A percentile compares a stretch with the other conserved stretches of the same genome.
These are phyloP conservation scores for Poeciliopsis turrubarensis DNA, from an alignment of 2,113 vertebrate species.

Conservation along the genomic window DNA sequence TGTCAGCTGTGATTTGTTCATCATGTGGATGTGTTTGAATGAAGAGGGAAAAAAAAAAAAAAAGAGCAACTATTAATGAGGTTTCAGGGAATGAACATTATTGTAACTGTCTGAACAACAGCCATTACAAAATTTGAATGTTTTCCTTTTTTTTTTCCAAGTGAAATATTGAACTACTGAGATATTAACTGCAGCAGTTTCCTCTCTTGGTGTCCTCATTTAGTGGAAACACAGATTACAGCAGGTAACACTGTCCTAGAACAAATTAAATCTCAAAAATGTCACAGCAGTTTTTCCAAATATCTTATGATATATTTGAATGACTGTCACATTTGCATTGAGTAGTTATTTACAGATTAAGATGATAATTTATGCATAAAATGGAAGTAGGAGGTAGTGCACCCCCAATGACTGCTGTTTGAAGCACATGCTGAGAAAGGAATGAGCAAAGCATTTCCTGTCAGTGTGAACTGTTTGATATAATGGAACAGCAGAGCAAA, in stretches of 20 bases:
- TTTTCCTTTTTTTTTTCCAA: background rate
- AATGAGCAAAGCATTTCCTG: too few relatives aligned
- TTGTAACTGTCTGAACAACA: background rate
- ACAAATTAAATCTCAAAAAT: background rate
- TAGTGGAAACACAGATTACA: background rate
- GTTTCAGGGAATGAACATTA: slow-evolving; percentile 1
- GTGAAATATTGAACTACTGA: background rate
- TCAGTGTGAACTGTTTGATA: too few relatives aligned
- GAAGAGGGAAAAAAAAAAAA: background rate
- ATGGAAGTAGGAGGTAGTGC: too few relatives aligned
- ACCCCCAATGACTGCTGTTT: too few relatives aligned
- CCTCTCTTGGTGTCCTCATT: background rate
- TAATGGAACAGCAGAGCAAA: too few relatives aligned
- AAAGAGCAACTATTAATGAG: slow-evolving; percentile 1
- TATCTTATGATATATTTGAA: too few relatives aligned
- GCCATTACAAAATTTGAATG: background rate
- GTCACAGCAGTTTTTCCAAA: too few relatives aligned
- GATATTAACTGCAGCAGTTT: background rate
- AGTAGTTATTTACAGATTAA: too few relatives aligned
- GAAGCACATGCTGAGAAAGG: too few relatives aligned
- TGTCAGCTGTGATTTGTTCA: slow-evolving; percentile 15
- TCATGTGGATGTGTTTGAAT: background rate
- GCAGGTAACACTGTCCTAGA: background rate
- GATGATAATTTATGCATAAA: too few relatives aligned
- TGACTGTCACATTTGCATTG: too few relatives aligned